Conservation (phyloP, 2,797 vertebrate genomes). For the Furcifer pardalis region DNA sequence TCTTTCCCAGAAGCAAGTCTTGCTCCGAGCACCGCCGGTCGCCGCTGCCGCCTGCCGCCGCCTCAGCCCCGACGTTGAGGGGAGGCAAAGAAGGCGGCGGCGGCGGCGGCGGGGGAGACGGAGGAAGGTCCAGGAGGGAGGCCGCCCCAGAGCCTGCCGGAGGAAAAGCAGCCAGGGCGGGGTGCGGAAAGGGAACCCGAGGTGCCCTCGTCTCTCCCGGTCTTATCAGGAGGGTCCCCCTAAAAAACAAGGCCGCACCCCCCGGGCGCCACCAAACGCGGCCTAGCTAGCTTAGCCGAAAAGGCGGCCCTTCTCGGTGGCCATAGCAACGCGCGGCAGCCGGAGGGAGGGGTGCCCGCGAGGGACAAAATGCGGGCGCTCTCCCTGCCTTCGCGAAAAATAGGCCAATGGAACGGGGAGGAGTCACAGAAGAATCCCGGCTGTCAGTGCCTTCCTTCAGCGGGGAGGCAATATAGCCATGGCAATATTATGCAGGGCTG, state of each 20-base stretch:
- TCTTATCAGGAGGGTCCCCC: constrained; percentile 1
- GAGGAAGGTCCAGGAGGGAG: constrained; percentile 27
- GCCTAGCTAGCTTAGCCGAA: constrained; percentile 29
- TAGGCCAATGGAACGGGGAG: not conserved
- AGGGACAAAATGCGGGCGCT: constrained; percentile 53
- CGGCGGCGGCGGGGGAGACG: constrained; percentile 31
- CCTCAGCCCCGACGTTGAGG: constrained; percentile 29
- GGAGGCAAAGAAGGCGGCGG: constrained; percentile 32
- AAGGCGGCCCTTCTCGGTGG: not conserved
- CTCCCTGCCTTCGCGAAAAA: not conserved
- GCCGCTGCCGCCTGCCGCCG: constrained; percentile 27
- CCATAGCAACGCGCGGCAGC: constrained; percentile 47
- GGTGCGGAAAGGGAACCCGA: not conserved
- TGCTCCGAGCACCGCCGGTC: constrained; percentile 39
- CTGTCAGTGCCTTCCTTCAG: not conserved
- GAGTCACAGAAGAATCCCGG: not conserved
- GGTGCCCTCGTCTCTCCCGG: constrained; percentile 10
- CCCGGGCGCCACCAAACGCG: not conserved
- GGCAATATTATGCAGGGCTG: no score
- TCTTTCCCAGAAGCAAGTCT: constrained; percentile 63
- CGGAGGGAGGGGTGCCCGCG: constrained; percentile 43
- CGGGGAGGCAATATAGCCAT: no score
- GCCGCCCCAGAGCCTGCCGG: constrained; percentile 3
- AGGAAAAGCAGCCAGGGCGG: constrained; percentile 9
- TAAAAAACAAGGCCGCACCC: not conserved